Base-by-base conservation (phyloP, 2,113 vertebrate genomes). In the Rissa tridactyla region DNA sequence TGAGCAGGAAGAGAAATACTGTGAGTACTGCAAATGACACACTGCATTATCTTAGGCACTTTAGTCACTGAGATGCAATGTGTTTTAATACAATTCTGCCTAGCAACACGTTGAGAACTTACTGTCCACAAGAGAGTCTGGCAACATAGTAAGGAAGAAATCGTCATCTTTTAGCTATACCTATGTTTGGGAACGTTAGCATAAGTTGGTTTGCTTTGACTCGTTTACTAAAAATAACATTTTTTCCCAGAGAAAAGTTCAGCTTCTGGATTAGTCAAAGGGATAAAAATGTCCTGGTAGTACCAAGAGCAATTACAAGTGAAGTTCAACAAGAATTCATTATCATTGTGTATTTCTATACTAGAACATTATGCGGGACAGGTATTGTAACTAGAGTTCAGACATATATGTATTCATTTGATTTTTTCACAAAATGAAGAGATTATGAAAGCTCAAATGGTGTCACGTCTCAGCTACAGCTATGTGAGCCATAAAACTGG, bases 41-140 rank as follows among this genome's bases (percentile, higher is more conserved):
- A 36, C 19, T 76, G 81, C 52, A 84, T 94, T 86, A 91, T 84
- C 88, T 91, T 40, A 77, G 68, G 70, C 49, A 51, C 38, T 88
- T 91, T 55, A 94, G 87, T 89, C 89, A 91, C 2, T 42, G 62
- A 76, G 71, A 92, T 91, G 78, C 54, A 80, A 91, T 60, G 18
- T 68, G 82, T 72, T 94, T 87, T 94, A 88, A 64, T 92, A 89
- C 77, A 91, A 46, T 92, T 94, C 87, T 95, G 92, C 95, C 86
- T 96, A 96, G 94, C 92, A 96, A 94, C 95, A 60, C 8, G 3
- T 36, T 82, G 66, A 94, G 94, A 90, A 95, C 75, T 91, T 72
- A 55, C 73, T 96, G 89, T 92, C 92, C 91, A 87, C 66, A 69
- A 0, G 0, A 82, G 70, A 95, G 57, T 42, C 58, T 96, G 92